These are phyloP conservation scores for Gonatopus flavifemur DNA, from an alignment of 1,140 invertebrate species.

Conservation along the genomic window DNA sequence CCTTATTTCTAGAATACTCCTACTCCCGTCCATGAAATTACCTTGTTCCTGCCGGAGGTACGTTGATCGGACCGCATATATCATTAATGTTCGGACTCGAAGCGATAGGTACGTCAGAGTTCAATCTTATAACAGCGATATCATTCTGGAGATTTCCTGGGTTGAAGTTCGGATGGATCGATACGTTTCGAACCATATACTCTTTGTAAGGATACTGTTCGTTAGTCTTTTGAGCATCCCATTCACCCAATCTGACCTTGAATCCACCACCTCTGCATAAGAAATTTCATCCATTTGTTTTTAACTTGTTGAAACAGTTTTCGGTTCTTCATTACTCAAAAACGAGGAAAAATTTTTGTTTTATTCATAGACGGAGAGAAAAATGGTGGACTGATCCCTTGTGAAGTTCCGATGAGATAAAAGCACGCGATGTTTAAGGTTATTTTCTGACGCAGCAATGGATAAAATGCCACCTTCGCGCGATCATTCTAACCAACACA, in stretches of 20 bases:
- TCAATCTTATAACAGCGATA: conserved; percentile 67
- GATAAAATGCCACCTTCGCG: too few relatives aligned
- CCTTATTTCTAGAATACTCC: too few relatives aligned
- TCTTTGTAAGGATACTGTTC: conserved; percentile 67
- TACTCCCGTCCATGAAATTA: too few relatives aligned
- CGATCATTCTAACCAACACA: too few relatives aligned
- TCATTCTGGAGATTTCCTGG: conserved; percentile 69
- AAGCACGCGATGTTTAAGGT: too few relatives aligned
- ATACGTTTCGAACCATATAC: conserved; percentile 59
- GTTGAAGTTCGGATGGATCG: conserved; percentile 68
- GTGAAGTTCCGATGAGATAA: too few relatives aligned
- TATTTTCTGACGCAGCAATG: too few relatives aligned
- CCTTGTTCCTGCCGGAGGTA: conserved; percentile 61
- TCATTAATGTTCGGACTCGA: conserved; percentile 70
- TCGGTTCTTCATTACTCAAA: too few relatives aligned
- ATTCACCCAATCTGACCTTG: conserved; percentile 71
- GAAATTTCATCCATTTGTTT: conserved; percentile 4
- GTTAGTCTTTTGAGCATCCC: conserved; percentile 64
- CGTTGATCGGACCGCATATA: conserved; percentile 66
- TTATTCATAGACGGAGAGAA: too few relatives aligned
- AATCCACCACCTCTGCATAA: conserved; percentile 42
- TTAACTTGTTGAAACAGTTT: too few relatives aligned
- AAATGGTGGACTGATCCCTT: too few relatives aligned
- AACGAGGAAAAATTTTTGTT: too few relatives aligned
- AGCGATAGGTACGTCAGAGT: conserved; percentile 61